Evolutionary conservation across 2,888 invertebrate genomes (phyloP).

Genomic region (Agapostemon virescens): DNA sequence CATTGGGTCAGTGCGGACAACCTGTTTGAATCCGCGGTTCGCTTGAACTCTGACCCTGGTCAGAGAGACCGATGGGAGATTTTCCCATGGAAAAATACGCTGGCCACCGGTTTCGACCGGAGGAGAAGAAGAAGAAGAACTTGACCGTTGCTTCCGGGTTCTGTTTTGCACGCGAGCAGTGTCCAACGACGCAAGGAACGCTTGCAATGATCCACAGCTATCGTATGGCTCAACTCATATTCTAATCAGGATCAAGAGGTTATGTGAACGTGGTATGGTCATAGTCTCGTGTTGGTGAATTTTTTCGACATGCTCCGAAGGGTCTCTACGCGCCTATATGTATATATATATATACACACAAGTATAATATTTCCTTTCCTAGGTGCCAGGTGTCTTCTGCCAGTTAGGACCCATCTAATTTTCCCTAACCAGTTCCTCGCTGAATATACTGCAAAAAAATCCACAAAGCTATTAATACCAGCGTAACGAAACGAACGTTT

Average conservation of each 20-base stretch:
- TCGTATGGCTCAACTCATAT: conserved; percentile 70
- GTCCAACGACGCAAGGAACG: conserved; percentile 51
- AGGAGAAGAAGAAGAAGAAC: conserved; percentile 37
- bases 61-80: conserved; percentile 45
- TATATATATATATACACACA: conserved; percentile 50
- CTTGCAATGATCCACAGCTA: conserved; percentile 41
- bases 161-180: conserved; percentile 57
- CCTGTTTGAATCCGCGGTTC: conserved; percentile 60
- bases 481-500: conserved; percentile 38
- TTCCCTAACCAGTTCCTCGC: conserved; percentile 68
- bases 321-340: conserved; percentile 16
- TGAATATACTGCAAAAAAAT: conserved; percentile 38
- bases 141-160: conserved; percentile 66
- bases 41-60: conserved; percentile 60
- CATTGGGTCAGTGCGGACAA: conserved; percentile 60
- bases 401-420: conserved; percentile 69
- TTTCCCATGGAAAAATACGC: conserved; percentile 77
- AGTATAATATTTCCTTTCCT: conserved; percentile 77
- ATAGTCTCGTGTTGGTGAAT: conserved; percentile 73
- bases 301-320: conserved; percentile 60
- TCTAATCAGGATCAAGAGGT: conserved; percentile 80
- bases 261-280: conserved; percentile 77
- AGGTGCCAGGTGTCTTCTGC: conserved; percentile 75
- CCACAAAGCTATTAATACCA: conserved; percentile 38
- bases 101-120: conserved; percentile 65